Evolutionary conservation across 92 coral and sea anemone genomes (phyloP).

Genomic region (Paragorgia papillata): DNA sequence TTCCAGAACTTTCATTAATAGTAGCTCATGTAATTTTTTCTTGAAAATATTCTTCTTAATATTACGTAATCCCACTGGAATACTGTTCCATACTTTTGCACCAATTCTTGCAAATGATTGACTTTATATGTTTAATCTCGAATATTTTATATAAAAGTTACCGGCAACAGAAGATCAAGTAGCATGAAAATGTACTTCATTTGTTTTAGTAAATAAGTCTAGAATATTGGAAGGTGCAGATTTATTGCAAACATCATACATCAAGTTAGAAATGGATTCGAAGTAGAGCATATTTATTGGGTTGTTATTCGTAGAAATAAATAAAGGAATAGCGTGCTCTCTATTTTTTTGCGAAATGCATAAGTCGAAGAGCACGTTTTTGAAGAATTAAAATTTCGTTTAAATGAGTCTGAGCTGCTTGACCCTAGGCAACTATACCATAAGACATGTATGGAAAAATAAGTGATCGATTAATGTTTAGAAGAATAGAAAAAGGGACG

Average conservation of each 20-base stretch:
- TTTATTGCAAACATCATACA: slow-evolving; percentile 36
- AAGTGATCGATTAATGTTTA: slow-evolving; percentile 50
- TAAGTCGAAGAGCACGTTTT: slow-evolving; percentile 21
- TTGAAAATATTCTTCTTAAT: background rate
- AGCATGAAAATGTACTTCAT: slow-evolving; percentile 27
- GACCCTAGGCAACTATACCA: slow-evolving; percentile 65
- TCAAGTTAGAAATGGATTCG: background rate
- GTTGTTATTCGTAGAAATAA: slow-evolving; percentile 36
- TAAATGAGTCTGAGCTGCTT: slow-evolving; percentile 46
- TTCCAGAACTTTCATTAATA: slow-evolving; percentile 8
- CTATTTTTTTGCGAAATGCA: slow-evolving; percentile 11
- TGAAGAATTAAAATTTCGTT: background rate
- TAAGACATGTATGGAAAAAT: slow-evolving; percentile 53
- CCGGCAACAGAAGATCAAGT: slow-evolving; percentile 49
- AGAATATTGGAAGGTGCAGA: slow-evolving; percentile 23
- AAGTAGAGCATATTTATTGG: slow-evolving; percentile 42
- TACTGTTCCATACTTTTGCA: slow-evolving; percentile 24
- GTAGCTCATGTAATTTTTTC: slow-evolving; percentile 20
- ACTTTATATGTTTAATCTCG: slow-evolving; percentile 44
- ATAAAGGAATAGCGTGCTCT: slow-evolving; percentile 50
- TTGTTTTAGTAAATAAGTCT: slow-evolving; percentile 35
- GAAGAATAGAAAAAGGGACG: slow-evolving; percentile 47
- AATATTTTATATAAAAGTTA: slow-evolving; percentile 26
- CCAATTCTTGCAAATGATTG: slow-evolving; percentile 38
- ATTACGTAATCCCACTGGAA: slow-evolving; percentile 16